Evolutionary conservation across 2,113 vertebrate species (phyloP).

Genomic region (Ancistrus triradiatus): DNA sequence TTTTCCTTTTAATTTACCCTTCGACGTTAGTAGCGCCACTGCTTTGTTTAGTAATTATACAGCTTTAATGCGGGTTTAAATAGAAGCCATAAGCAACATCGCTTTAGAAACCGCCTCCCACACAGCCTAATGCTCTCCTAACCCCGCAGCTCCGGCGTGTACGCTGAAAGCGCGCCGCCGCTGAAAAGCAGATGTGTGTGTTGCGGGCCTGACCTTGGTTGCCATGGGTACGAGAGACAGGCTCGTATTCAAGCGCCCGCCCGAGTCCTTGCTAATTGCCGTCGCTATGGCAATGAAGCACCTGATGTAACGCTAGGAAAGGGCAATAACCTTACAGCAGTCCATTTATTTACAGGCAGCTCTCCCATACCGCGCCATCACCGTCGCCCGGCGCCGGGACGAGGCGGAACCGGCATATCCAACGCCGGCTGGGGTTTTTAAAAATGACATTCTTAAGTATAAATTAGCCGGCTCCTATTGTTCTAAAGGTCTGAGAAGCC

Average conservation of each 20-base stretch:
- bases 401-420: constrained; percentile 27
- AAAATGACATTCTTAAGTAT: background rate
- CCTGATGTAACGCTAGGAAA: constrained; percentile 63
- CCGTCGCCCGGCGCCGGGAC: constrained; percentile 31
- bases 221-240: constrained; percentile 55
- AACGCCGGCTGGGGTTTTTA: constrained; percentile 17
- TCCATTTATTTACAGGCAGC: constrained; percentile 55
- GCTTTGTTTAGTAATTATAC: constrained; percentile 16
- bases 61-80: constrained; percentile 19
- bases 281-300: constrained; percentile 61
- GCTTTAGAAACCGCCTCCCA: constrained; percentile 5
- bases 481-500: constrained; percentile 9
- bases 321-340: constrained; percentile 54
- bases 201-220: constrained; percentile 65
- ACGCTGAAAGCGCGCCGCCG: constrained; percentile 27
- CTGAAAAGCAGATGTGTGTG: constrained; percentile 52
- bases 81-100: background rate
- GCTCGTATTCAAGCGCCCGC: constrained; percentile 57
- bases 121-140: constrained; percentile 18
- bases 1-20: background rate
- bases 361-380: constrained; percentile 36
- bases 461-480: constrained; percentile 9
- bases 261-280: constrained; percentile 64
- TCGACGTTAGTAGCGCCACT: background rate
- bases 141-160: constrained; percentile 20